Conservation (phyloP, 2,797 vertebrate species). For the Megaceryle alcyon region DNA sequence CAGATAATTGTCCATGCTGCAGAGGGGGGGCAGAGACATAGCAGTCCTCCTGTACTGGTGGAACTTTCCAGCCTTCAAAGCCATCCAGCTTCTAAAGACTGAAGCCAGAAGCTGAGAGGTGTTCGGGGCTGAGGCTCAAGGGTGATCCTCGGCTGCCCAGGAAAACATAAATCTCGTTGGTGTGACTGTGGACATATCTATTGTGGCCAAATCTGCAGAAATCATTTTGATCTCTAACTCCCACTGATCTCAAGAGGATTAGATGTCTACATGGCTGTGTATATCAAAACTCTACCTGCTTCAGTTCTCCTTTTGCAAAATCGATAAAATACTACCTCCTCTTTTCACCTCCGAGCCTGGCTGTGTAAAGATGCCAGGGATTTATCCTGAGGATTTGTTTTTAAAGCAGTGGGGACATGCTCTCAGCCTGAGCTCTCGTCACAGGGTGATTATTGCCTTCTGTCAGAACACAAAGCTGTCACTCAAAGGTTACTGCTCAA, state of each 20-base stretch:
- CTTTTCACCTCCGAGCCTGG: not conserved
- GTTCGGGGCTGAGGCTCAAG: not conserved
- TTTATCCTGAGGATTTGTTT: conserved; percentile 21
- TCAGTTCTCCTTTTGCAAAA: not conserved
- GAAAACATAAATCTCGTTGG: not conserved
- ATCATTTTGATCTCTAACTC: not conserved
- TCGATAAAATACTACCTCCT: not conserved
- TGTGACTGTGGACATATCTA: not conserved
- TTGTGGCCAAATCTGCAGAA: not conserved
- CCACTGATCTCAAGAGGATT: not conserved
- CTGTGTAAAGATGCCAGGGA: not conserved
- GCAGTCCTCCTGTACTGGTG: not conserved
- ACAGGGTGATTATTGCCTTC: not conserved
- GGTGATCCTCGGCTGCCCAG: not conserved
- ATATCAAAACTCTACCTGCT: not conserved
- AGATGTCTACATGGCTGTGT: not conserved
- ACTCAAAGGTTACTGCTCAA: not conserved
- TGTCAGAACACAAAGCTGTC: not conserved
- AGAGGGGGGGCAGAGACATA: not conserved
- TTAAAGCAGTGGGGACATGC: not conserved
- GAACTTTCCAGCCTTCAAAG: not conserved
- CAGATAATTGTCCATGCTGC: not conserved
- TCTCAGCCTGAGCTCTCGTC: not conserved
- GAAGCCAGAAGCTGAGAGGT: not conserved
- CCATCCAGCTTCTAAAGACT: not conserved